phyloP scores from a whole-genome alignment of 30 jellyfish, hydroid and myxozoan genomes.

The Haliclystus octoradiatus region DNA sequence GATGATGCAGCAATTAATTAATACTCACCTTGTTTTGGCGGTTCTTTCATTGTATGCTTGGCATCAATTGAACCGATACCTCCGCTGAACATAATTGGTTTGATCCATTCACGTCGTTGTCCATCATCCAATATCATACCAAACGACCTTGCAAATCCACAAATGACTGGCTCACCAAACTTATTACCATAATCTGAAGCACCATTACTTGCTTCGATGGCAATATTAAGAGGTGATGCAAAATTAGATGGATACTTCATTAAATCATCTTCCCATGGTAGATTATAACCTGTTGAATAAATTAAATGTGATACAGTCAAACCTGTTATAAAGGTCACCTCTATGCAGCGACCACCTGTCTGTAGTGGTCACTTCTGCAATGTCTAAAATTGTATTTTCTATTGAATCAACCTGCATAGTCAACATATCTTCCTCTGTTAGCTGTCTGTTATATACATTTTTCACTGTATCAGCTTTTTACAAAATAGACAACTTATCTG shows the following conservation, averaged over 20 bases:
- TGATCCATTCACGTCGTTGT: slow-evolving; percentile 86
- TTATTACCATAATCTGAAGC: slow-evolving; percentile 95
- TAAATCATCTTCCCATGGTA: slow-evolving; percentile 72
- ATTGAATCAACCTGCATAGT: no score
- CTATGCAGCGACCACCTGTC: no score
- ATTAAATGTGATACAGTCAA: no score
- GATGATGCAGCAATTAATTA: no score
- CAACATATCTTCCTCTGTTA: no score
- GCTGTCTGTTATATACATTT: no score
- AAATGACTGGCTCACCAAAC: slow-evolving; percentile 88
- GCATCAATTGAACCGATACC: slow-evolving; percentile 82
- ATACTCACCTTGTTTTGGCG: slow-evolving; percentile 45
- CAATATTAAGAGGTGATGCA: slow-evolving; percentile 77
- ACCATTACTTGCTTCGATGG: slow-evolving; percentile 89
- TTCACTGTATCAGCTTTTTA: no score
- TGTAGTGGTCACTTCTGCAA: no score
- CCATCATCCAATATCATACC: slow-evolving; percentile 39
- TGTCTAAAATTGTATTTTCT: no score
- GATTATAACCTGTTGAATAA: slow-evolving; percentile 31
- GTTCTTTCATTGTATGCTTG: slow-evolving; percentile 40
- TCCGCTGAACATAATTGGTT: slow-evolving; percentile 93
- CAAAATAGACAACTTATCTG: no score
- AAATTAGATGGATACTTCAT: slow-evolving; percentile 59
- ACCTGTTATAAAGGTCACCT: no score
- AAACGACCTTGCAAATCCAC: slow-evolving; percentile 84